Evolutionary conservation across 1,140 invertebrate genomes (phyloP).

Genomic region (Gryon sp.): DNA sequence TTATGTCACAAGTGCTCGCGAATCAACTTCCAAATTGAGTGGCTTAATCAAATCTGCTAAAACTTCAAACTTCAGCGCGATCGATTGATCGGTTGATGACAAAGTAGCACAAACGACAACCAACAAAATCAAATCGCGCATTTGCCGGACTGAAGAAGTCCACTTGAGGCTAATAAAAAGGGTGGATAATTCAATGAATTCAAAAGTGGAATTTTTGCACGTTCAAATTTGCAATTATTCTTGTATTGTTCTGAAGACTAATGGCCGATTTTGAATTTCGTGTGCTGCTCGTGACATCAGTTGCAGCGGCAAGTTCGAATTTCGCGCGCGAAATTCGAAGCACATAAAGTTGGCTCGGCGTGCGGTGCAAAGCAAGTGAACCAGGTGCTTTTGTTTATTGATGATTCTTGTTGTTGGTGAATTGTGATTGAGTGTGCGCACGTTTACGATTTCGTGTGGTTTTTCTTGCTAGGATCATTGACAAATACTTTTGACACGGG

Average conservation of each 20-base stretch:
- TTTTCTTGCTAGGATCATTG: conserved; percentile 7
- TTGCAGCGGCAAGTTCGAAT: conserved; percentile 23
- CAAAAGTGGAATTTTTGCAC: no score
- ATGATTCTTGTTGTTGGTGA: conserved; percentile 42
- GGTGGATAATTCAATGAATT: no score
- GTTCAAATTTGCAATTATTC: no score
- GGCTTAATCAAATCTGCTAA: no score
- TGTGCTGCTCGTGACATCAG: conserved; percentile 31
- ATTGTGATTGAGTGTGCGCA: conserved; percentile 42
- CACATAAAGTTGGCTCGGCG: conserved; percentile 3
- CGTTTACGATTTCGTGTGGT: neutral
- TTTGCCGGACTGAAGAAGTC: no score
- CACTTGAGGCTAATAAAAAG: no score
- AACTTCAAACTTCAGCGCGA: no score
- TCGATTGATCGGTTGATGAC: no score
- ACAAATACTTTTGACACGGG: conserved; percentile 29
- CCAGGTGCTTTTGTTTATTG: conserved; percentile 25
- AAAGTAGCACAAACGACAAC: no score
- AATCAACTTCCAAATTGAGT: no score
- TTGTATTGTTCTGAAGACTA: conserved; percentile 11
- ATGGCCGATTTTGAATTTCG: conserved; percentile 30
- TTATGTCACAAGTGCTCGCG: conserved; percentile 65
- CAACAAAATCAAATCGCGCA: no score
- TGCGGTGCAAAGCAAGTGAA: conserved; percentile 35
- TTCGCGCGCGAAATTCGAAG: conserved; percentile 26